Percentiles rank a stretch among this genome's conserved stretches.
Conservation (phyloP, 2,113 vertebrate species). For the Sorex fumeus region DNA sequence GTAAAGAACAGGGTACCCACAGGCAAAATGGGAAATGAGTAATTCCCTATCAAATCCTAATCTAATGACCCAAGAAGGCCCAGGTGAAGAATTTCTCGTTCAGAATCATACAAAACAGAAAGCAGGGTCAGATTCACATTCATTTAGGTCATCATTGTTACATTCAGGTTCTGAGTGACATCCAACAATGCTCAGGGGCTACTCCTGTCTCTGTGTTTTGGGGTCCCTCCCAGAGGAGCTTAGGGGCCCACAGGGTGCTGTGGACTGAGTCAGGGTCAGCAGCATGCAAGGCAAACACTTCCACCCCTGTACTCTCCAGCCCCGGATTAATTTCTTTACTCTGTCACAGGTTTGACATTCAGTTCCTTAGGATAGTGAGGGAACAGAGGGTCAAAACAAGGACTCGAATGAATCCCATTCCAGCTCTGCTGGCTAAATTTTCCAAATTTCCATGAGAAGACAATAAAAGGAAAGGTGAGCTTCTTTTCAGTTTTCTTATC, state of each 20-base stretch:
- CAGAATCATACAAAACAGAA: slow-evolving; percentile 50
- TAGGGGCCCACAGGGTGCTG: too few relatives aligned
- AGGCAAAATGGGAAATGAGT: slow-evolving; percentile 30
- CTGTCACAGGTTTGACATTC: neutral
- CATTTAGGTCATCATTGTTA: too few relatives aligned
- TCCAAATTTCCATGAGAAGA: slow-evolving; percentile 8
- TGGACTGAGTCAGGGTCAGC: neutral
- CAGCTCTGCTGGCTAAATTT: slow-evolving; percentile 51
- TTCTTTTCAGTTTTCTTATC: slow-evolving; percentile 46
- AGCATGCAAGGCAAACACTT: too few relatives aligned
- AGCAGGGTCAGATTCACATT: slow-evolving; percentile 13
- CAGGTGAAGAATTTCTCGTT: slow-evolving; percentile 7
- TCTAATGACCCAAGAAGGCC: slow-evolving; percentile 14
- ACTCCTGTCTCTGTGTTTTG: too few relatives aligned
- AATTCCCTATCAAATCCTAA: slow-evolving; percentile 51
- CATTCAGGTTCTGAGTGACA: too few relatives aligned
- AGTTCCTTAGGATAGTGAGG: slow-evolving; percentile 50
- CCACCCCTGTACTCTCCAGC: too few relatives aligned
- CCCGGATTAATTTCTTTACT: slow-evolving; percentile 43
- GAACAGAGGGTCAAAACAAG: neutral
- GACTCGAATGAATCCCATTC: neutral
- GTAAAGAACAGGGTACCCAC: slow-evolving; percentile 49
- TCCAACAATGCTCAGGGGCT: too few relatives aligned
- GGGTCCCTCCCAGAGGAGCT: too few relatives aligned
- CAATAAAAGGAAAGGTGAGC: neutral